Conservation (phyloP, 2,797 vertebrate species). For the Gadopsis marmoratus region DNA sequence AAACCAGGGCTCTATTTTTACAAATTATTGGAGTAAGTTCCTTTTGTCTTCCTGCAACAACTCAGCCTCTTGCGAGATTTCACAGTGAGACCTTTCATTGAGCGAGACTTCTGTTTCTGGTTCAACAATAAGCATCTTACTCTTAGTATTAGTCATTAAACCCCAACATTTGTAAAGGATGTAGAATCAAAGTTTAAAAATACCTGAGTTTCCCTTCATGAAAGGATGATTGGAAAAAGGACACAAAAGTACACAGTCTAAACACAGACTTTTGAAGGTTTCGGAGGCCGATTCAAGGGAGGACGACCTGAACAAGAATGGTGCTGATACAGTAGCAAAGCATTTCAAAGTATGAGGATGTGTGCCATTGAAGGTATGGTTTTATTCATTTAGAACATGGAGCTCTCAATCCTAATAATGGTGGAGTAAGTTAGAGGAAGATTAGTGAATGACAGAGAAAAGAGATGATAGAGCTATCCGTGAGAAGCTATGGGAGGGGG, state of each 20-base stretch:
- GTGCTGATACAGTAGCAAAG: not conserved
- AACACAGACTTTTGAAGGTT: not conserved
- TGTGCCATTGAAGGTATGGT: not conserved
- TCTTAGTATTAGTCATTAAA: too few species aligned
- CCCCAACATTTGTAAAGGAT: too few species aligned
- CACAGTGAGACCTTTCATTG: too few species aligned
- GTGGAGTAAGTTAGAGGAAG: not conserved
- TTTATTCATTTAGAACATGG: not conserved
- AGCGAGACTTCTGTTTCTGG: too few species aligned
- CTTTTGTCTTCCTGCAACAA: too few species aligned
- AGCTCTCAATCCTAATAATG: not conserved
- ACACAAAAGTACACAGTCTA: not conserved
- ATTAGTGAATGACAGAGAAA: not conserved
- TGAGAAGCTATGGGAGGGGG: not conserved
- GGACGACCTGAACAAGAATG: not conserved
- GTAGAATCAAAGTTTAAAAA: too few species aligned
- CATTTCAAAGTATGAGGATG: not conserved
- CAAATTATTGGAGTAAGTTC: too few species aligned
- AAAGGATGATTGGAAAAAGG: not conserved
- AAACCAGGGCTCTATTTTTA: too few species aligned
- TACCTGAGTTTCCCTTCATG: too few species aligned
- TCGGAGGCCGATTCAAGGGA: not conserved
- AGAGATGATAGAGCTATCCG: slow-evolving; percentile 16
- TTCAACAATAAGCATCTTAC: too few species aligned
- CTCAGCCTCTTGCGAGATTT: too few species aligned